phyloP scores from a whole-genome alignment of 2,888 invertebrate genomes.

The Apotomis turbidana region DNA sequence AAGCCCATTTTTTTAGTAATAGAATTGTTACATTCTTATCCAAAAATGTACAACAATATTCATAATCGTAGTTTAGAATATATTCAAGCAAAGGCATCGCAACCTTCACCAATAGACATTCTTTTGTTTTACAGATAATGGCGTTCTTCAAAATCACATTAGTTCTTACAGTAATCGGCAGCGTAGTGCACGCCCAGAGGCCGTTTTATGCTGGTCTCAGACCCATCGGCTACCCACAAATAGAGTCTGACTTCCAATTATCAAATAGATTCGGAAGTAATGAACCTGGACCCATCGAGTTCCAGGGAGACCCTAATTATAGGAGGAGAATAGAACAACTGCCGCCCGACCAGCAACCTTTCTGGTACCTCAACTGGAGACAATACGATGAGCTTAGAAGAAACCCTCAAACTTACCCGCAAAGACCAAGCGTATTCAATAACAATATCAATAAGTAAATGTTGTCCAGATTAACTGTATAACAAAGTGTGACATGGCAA shows the following conservation, averaged over 20 bases:
- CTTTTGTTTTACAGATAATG: constrained; percentile 52
- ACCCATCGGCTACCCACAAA: constrained; percentile 85
- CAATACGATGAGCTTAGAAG: constrained; percentile 83
- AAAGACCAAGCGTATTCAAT: constrained; percentile 57
- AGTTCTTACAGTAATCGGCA: constrained; percentile 54
- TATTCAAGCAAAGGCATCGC: neutral
- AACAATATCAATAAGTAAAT: constrained; percentile 12
- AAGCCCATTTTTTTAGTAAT: no score
- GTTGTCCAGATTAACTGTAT: no score
- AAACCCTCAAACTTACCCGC: constrained; percentile 63
- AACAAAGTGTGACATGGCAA: no score
- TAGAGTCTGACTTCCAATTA: constrained; percentile 62
- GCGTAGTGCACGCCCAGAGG: constrained; percentile 80
- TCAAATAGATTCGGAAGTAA: constrained; percentile 81
- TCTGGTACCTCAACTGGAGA: constrained; percentile 87
- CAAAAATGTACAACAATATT: no score
- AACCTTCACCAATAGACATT: constrained; percentile 1
- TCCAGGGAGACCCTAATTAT: constrained; percentile 82
- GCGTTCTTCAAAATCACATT: constrained; percentile 55
- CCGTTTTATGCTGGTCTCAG: constrained; percentile 85
- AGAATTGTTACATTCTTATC: no score
- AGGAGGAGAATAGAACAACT: constrained; percentile 82
- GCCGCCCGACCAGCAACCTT: constrained; percentile 86
- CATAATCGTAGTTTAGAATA: no score
- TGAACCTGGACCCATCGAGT: constrained; percentile 82